Conservation (phyloP, 1,140 invertebrate genomes). For the Drosophila littoralis region DNA sequence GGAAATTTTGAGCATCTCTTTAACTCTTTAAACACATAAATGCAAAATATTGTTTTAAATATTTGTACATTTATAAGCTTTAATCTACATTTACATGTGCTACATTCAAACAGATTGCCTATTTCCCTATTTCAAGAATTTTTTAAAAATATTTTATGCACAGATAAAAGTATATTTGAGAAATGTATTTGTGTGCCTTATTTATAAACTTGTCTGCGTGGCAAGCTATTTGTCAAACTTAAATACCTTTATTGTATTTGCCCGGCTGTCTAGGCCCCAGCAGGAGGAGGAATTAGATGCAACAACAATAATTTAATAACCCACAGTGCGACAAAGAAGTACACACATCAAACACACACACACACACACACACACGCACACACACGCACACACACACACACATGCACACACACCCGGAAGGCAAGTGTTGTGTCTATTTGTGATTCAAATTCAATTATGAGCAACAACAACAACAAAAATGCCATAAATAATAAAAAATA, state of each 20-base stretch:
- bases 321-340: conserved; percentile 51
- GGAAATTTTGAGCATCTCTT: no score
- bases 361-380: conserved; percentile 3
- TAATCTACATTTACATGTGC: no score
- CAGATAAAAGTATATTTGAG: conserved; percentile 7
- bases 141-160: conserved; percentile 1
- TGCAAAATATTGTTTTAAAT: no score
- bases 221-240: conserved; percentile 75
- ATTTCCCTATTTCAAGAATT: no score
- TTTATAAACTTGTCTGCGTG: conserved; percentile 27
- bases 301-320: conserved; percentile 78
- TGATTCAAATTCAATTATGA: conserved; percentile 80
- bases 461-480: conserved; percentile 30
- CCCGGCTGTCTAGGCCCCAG: conserved; percentile 50
- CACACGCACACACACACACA: conserved; percentile 17
- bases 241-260: conserved; percentile 75
- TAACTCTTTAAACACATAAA: no score
- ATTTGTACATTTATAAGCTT: no score
- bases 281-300: conserved; percentile 45
- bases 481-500: conserved; percentile 68
- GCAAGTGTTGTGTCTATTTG: conserved; percentile 69
- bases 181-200: conserved; percentile 5
- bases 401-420: conserved; percentile 33
- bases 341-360: conserved; percentile 28
- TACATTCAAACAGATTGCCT: no score